Percentiles rank a stretch among this genome's conserved stretches.
phyloP scores from a whole-genome alignment of 1,140 invertebrate genomes.

The Cyphomyrmex costatus region DNA sequence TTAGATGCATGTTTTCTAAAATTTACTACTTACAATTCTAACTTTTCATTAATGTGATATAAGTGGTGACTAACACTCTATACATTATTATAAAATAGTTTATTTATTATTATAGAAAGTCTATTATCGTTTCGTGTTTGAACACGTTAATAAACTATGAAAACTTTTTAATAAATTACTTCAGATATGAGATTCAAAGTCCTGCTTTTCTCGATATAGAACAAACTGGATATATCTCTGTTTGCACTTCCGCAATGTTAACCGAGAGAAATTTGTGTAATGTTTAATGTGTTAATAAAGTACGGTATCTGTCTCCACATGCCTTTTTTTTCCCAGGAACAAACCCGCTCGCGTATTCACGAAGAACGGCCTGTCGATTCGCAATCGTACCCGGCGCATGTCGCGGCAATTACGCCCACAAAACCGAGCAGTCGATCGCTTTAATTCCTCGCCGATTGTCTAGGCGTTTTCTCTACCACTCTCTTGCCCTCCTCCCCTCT shows the following conservation, averaged over 20 bases:
- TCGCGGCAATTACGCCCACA: constrained; percentile 72
- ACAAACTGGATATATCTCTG: neutral
- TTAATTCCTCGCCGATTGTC: constrained; percentile 71
- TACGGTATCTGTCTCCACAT: constrained; percentile 1
- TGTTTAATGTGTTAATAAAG: constrained; percentile 32
- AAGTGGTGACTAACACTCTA: too few species aligned
- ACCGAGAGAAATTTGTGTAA: constrained; percentile 22
- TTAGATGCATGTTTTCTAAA: too few species aligned
- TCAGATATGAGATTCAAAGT: neutral
- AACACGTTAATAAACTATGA: neutral
- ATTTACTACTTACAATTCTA: too few species aligned
- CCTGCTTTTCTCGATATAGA: neutral
- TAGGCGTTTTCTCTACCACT: constrained; percentile 22
- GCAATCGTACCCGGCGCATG: constrained; percentile 26
- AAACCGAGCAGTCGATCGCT: constrained; percentile 10
- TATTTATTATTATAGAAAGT: too few species aligned
- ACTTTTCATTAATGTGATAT: too few species aligned
- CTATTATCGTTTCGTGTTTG: too few species aligned
- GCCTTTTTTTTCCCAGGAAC: constrained; percentile 10
- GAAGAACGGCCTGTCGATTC: constrained; percentile 20
- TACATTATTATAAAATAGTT: too few species aligned
- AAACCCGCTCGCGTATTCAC: constrained; percentile 12
- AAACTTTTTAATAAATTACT: neutral
- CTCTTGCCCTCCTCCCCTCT: neutral
- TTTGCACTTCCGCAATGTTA: neutral